Percentiles rank a stretch among this genome's conserved stretches.
Evolutionary conservation across 1,140 invertebrate species (phyloP).

Genomic region (Heliconius melpomene): DNA sequence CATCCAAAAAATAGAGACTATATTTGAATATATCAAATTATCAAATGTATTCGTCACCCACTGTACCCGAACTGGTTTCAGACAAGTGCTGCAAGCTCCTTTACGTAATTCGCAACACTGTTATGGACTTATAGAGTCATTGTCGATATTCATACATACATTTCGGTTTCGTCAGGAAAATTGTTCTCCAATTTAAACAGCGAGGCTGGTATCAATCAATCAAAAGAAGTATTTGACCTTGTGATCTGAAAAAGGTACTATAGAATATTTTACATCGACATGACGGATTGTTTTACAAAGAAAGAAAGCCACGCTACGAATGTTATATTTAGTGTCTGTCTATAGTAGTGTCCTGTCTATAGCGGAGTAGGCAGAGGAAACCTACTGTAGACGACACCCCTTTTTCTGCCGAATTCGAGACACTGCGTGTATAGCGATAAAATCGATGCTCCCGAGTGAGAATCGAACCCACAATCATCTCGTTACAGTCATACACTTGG

Average conservation of each 20-base stretch:
- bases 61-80: slow-evolving; percentile 47
- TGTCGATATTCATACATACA: too few species aligned
- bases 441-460: too few species aligned
- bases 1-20: slow-evolving; percentile 9
- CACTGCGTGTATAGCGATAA: too few species aligned
- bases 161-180: slow-evolving; percentile 36
- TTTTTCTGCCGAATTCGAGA: too few species aligned
- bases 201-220: slow-evolving; percentile 20
- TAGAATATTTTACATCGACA: slow-evolving; percentile 18
- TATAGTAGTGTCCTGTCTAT: too few species aligned
- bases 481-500: too few species aligned
- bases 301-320: neutral
- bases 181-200: slow-evolving; percentile 28
- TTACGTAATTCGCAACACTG: slow-evolving; percentile 54
- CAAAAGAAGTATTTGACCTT: slow-evolving; percentile 20
- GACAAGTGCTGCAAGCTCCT: slow-evolving; percentile 43
- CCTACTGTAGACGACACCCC: too few species aligned
- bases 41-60: neutral
- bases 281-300: slow-evolving; percentile 15
- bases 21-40: neutral
- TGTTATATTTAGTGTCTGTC: too few species aligned
- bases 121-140: slow-evolving; percentile 40
- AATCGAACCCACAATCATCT: too few species aligned
- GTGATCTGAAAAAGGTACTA: slow-evolving; percentile 17
- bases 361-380: too few species aligned